These are phyloP conservation scores for Aplidium turbinatum DNA, from an alignment of 23 tunicate genomes.

Conservation along the genomic window DNA sequence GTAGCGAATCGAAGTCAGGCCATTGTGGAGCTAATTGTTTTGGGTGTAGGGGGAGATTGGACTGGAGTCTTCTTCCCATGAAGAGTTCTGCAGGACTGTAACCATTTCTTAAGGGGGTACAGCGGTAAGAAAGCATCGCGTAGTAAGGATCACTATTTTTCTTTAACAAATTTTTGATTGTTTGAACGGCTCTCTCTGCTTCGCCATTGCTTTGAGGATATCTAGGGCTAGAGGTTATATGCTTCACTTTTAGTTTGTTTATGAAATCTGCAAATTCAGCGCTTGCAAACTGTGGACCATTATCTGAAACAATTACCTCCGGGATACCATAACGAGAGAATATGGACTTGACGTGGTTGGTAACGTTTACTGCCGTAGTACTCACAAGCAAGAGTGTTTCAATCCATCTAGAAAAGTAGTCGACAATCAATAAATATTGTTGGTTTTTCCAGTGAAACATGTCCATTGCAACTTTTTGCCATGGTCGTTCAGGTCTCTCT, in stretches of 20 bases:
- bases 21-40: conserved; percentile 1
- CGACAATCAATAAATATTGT: conserved; percentile 23
- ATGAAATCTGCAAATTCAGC: conserved; percentile 6
- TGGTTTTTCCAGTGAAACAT: conserved; percentile 7
- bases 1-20: no score
- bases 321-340: conserved; percentile 19
- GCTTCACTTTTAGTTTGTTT: background rate
- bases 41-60: background rate
- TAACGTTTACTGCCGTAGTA: conserved; percentile 21
- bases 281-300: conserved; percentile 20
- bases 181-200: conserved; percentile 47
- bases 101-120: conserved; percentile 8
- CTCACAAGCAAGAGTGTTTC: conserved; percentile 19
- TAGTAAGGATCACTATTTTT: conserved; percentile 41
- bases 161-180: conserved; percentile 35
- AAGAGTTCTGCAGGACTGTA: conserved; percentile 27
- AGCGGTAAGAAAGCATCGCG: conserved; percentile 22
- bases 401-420: conserved; percentile 32
- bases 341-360: conserved; percentile 14
- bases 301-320: conserved; percentile 15
- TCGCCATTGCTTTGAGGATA: conserved; percentile 40
- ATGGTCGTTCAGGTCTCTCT: conserved; percentile 16
- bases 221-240: conserved; percentile 27
- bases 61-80: conserved; percentile 12
- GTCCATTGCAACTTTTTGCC: conserved; percentile 32